Evolutionary conservation across 2,888 invertebrate genomes (phyloP), one percentile per base, ranked within the genome.

Genomic region (Chelonus formosanus): DNA sequence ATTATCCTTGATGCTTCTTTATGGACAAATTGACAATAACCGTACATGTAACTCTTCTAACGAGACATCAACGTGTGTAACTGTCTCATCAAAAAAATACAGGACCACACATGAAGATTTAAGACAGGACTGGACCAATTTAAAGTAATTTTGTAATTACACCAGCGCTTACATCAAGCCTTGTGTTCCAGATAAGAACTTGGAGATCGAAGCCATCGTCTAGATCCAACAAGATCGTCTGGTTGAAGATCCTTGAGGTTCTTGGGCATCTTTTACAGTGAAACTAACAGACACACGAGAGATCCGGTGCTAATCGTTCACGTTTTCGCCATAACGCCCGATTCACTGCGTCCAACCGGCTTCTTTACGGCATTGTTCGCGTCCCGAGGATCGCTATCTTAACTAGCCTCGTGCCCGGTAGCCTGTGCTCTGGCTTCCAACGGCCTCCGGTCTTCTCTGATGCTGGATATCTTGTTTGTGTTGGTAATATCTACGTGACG

Each of bases 261-360:
- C 36, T 58, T 59, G 35, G 65, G 67, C 54, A 58, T 45, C 66
- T 59, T 65, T 67, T 52, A 65, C 70, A 61, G 57, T 69, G 70
- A 71, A 69, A 71, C 73, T 63, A 70, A 63, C 69, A 64, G 79
- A 81, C 80, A 78, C 75, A 75, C 77, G 74, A 32, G 54, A 66
- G 58, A 62, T 58, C 76, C 75, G 75, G 72, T 78, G 74, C 82
- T 82, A 82, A 82, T 82, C 82, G 82, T 82, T 82, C 82, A 82
- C 82, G 82, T 82, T 82, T 82, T 82, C 77, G 80, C 82, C 80
- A 82, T 82, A 81, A 81, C 75, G 72, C 71, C 76, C 78, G 80
- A 78, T 79, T 80, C 80, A 77, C 75, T 72, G 72, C 69, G 74
- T 73, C 73, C 74, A 74, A 52, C 72, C 69, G 72, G 75, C 77